These are phyloP conservation scores for Rhagium mordax DNA, from an alignment of 2,888 invertebrate genomes.

Conservation along the genomic window DNA sequence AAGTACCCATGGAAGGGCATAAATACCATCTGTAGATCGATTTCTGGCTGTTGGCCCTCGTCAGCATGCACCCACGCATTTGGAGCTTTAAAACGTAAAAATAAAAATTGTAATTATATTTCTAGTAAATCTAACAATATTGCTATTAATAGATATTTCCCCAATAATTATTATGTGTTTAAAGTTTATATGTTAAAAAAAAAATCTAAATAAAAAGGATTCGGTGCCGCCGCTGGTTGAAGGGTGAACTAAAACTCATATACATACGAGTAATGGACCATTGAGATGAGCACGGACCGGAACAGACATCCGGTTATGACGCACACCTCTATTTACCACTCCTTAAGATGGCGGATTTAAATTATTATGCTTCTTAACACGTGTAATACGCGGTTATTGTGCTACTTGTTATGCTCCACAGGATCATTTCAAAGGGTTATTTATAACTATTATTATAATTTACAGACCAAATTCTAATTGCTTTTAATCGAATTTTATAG, in stretches of 20 bases:
- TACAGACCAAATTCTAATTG: conserved; percentile 31
- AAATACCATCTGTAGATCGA: too few relatives aligned
- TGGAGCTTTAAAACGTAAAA: too few relatives aligned
- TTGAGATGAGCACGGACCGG: conserved; percentile 66
- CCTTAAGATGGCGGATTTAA: conserved; percentile 59
- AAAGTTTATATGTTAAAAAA: background rate
- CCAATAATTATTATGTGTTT: too few relatives aligned
- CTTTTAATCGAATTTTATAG: conserved; percentile 18
- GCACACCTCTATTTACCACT: conserved; percentile 55
- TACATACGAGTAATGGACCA: conserved; percentile 58
- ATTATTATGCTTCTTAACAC: conserved; percentile 56
- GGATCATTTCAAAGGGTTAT: conserved; percentile 47
- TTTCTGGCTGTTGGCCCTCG: too few relatives aligned
- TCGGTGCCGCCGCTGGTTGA: conserved; percentile 18
- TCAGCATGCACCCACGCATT: too few relatives aligned
- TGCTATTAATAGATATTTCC: too few relatives aligned
- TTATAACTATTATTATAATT: conserved; percentile 40
- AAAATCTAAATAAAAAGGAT: background rate
- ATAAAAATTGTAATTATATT: too few relatives aligned
- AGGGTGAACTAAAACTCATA: conserved; percentile 16
- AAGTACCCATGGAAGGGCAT: too few relatives aligned
- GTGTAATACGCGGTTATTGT: conserved; percentile 57
- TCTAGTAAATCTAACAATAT: too few relatives aligned
- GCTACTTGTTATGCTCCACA: conserved; percentile 57
- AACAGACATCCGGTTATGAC: conserved; percentile 68